Percentiles rank a stretch among this genome's conserved stretches.
These are phyloP conservation scores for Leistus spinibarbis DNA, from an alignment of 2,888 invertebrate species.

Conservation along the genomic window DNA sequence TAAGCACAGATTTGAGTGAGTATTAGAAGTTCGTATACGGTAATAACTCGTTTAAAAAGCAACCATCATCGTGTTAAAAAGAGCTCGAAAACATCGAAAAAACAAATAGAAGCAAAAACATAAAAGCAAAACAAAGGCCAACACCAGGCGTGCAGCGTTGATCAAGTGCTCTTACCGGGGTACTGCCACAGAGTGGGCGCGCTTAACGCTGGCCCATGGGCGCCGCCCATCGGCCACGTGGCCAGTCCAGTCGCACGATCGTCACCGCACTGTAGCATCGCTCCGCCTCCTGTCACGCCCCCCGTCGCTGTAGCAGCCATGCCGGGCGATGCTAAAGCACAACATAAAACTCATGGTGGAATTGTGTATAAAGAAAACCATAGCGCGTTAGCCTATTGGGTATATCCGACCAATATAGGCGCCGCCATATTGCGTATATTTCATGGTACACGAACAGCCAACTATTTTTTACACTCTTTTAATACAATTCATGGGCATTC, in stretches of 20 bases:
- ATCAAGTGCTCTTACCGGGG: constrained; percentile 64
- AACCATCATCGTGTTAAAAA: constrained; percentile 10
- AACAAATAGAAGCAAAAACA: not conserved
- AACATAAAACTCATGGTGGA: constrained; percentile 2
- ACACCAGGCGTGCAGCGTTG: constrained; percentile 10
- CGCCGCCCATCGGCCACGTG: constrained; percentile 60
- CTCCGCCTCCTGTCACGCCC: constrained; percentile 68
- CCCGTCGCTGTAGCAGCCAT: constrained; percentile 62
- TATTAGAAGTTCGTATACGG: constrained; percentile 1
- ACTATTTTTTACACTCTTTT: not conserved
- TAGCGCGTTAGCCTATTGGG: not conserved
- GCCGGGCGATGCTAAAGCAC: constrained; percentile 18
- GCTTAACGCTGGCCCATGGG: constrained; percentile 63
- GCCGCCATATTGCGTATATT: constrained; percentile 9
- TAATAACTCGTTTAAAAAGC: constrained; percentile 6
- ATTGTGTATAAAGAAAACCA: not conserved
- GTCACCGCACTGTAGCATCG: constrained; percentile 68
- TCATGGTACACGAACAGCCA: not conserved
- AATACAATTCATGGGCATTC: not conserved
- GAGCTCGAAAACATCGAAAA: not conserved
- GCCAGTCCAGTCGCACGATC: constrained; percentile 63
- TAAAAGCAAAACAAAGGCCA: not conserved
- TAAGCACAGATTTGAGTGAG: not conserved
- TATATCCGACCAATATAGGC: not conserved
- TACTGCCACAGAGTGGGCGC: constrained; percentile 82